Conservation (phyloP, 2,888 invertebrate genomes). For the Lasioglossum oenotherae region DNA sequence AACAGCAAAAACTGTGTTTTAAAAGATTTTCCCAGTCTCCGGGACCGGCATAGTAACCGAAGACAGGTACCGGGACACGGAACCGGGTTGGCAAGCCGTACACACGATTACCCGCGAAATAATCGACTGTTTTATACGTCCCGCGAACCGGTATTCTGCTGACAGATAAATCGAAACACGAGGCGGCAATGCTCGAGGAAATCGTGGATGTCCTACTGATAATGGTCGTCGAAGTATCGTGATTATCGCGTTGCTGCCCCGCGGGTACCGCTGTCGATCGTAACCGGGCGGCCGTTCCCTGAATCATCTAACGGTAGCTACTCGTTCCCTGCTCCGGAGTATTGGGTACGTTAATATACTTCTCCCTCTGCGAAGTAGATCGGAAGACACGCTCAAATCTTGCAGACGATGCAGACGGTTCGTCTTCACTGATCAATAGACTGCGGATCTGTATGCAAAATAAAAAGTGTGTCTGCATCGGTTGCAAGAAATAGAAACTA, state of each 20-base stretch:
- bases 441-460: too few species aligned
- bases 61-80: slow-evolving; percentile 29
- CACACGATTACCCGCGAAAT: slow-evolving; percentile 41
- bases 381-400: neutral
- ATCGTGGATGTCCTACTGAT: slow-evolving; percentile 26
- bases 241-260: slow-evolving; percentile 14
- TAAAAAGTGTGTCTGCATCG: too few species aligned
- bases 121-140: slow-evolving; percentile 41
- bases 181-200: neutral
- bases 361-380: neutral
- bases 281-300: neutral
- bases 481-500: too few species aligned
- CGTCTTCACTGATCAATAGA: too few species aligned
- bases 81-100: slow-evolving; percentile 21
- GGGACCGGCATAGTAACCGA: slow-evolving; percentile 43
- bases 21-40: slow-evolving; percentile 53
- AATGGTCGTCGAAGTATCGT: slow-evolving; percentile 8
- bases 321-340: neutral
- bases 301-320: slow-evolving; percentile 31
- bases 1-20: slow-evolving; percentile 38
- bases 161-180: slow-evolving; percentile 15
- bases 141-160: slow-evolving; percentile 9
- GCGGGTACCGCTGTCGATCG: neutral
- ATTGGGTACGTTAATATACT: slow-evolving; percentile 10
- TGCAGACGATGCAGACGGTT: neutral